phyloP scores from a whole-genome alignment of 2,888 invertebrate genomes.

The Harpagoxenus sublaevis region DNA sequence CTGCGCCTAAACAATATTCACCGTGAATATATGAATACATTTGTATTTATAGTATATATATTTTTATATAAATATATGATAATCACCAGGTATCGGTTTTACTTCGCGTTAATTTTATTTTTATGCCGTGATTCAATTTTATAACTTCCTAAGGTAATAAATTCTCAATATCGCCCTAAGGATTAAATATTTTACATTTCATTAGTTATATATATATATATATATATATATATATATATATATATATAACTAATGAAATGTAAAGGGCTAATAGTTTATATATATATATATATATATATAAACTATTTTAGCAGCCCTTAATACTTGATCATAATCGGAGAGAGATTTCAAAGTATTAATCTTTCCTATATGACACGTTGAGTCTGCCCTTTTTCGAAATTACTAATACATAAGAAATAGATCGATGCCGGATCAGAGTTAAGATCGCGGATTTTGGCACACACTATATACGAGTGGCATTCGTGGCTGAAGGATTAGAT shows the following conservation, averaged over 20 bases:
- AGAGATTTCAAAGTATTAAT: conserved; percentile 4
- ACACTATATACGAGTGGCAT: not conserved
- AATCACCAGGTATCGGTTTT: not conserved
- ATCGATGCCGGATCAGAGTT: not conserved
- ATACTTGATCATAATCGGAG: not conserved
- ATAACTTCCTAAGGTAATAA: not conserved
- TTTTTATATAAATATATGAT: not conserved
- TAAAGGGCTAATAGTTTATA: no score
- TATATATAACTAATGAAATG: no score
- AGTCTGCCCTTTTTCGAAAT: not conserved
- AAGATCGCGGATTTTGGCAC: not conserved
- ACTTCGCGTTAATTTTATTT: conserved; percentile 12
- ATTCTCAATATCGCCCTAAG: not conserved
- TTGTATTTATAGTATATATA: not conserved
- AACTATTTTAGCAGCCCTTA: no score
- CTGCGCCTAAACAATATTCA: not conserved
- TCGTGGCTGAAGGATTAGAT: conserved; percentile 47
- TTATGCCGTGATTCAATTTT: not conserved
- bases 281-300: no score
- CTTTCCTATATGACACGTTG: not conserved
- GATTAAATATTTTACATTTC: conserved; percentile 16
- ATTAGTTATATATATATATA: no score
- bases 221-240: no score
- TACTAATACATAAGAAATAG: not conserved
- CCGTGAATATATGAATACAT: not conserved